Evolutionary conservation across 2,888 invertebrate genomes (phyloP), one percentile per base, ranked within the genome.

Genomic region (Drosophila melanosoma): DNA sequence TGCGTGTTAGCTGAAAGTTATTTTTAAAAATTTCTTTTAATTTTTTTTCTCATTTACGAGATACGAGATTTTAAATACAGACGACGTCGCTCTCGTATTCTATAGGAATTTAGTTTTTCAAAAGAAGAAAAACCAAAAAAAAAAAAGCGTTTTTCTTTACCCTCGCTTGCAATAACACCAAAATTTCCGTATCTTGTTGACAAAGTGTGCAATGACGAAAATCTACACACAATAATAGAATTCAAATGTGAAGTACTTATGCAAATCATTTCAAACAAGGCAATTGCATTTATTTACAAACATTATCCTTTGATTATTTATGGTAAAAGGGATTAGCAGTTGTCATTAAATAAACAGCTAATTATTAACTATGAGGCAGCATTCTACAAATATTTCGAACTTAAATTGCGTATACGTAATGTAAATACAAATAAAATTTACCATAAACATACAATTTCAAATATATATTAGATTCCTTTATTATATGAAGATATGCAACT

Each of bases 1-100:
- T 91, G 92, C 90, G 92, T 92, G 91, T 91, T 89, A 91, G 92
- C 92, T 92, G 89, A 91, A 92, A 90, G 92, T 86, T 92, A 92
- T 92, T 92, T 92, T 89, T 92, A 92, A 92, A 92, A 83, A 85
- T 83, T 86, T 85, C 73, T 83, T 84, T 86, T 86, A 80, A 74
- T 83, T 88, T 77, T 79, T 59, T 10, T 75, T 81, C 85, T 71
- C 73, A 69, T 72, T 87, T 83, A 73, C 82, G 75, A 82, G 82
- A 83, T 79, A 70, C 79, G 79, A 81, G 76, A 87, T 82, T 78
- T 87, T 75, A 80, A 85, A 88, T 83, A 82, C 80, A 66, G 70
- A 69, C 73, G 54, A 72, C 66, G 68, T 65, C 67, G 79, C 63
- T 68, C 66, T 65, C 74, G 69, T 57, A 17, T 68, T 62, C 63